These are phyloP conservation scores for Lophotriccus pileatus DNA, from an alignment of 2,797 vertebrate genomes.

Conservation along the genomic window DNA sequence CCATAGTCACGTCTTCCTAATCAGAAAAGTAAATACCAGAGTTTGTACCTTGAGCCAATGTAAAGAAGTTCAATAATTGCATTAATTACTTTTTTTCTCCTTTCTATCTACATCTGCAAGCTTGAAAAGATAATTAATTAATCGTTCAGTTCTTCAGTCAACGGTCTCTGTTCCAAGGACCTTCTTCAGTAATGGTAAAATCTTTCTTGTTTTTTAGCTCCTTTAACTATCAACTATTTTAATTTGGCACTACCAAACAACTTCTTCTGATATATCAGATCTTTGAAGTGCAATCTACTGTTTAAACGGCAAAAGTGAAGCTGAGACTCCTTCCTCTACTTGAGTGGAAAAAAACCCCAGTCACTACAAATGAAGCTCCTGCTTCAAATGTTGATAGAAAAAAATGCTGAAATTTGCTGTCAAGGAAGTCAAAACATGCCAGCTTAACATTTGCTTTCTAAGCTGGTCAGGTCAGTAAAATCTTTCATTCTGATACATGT, in stretches of 20 bases:
- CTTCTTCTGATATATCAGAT: background rate
- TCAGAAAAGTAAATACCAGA: slow-evolving; percentile 62
- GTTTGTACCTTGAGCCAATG: background rate
- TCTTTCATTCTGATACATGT: fast-evolving
- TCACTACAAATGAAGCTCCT: background rate
- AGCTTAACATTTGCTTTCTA: background rate
- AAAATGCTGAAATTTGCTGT: background rate
- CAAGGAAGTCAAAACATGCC: background rate
- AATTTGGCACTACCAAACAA: background rate
- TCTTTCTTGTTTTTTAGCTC: background rate
- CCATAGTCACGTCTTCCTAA: slow-evolving; percentile 54
- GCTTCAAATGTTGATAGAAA: background rate
- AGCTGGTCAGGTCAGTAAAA: background rate
- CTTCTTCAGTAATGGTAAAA: background rate
- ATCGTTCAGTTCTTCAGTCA: background rate
- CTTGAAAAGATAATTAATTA: background rate
- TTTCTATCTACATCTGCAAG: background rate
- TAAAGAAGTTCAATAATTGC: slow-evolving; percentile 6
- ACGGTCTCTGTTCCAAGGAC: background rate
- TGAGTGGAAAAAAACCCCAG: background rate
- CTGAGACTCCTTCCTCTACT: background rate
- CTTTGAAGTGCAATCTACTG: background rate
- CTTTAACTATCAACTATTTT: background rate
- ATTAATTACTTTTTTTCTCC: background rate
- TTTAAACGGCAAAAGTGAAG: background rate